phyloP scores from a whole-genome alignment of 2,113 vertebrate species.

The Castor canadensis region DNA sequence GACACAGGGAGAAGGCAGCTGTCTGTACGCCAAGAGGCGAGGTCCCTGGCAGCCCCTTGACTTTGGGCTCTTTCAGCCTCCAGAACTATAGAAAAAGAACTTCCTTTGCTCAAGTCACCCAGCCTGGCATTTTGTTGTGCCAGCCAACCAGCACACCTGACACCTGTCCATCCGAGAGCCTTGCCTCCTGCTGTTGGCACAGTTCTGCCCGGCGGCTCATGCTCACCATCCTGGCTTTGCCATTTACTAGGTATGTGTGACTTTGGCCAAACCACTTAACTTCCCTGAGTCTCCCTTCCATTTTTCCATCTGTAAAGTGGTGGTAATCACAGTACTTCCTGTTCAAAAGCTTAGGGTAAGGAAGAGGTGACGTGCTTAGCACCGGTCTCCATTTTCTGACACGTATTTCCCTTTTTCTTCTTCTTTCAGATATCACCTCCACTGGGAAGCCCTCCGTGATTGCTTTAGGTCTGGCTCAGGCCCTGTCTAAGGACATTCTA shows the following conservation, averaged over 20 bases:
- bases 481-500: not conserved
- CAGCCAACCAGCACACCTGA: rapidly evolving
- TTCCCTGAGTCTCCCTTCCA: not conserved
- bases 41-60: no score
- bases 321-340: not conserved
- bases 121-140: not conserved
- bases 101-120: no score
- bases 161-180: rapidly evolving
- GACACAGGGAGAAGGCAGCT: not conserved
- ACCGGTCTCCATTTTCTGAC: not conserved
- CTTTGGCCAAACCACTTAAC: not conserved
- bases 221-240: not conserved
- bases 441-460: not conserved
- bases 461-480: not conserved
- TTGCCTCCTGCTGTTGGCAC: not conserved
- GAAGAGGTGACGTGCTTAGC: no score
- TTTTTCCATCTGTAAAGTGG: no score
- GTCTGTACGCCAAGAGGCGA: not conserved
- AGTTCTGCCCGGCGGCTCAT: not conserved
- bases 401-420: not conserved
- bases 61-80: not conserved
- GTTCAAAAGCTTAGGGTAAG: not conserved
- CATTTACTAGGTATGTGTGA: not conserved
- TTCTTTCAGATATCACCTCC: not conserved
- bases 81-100: not conserved